These are phyloP conservation scores for Beroe ovata DNA, from an alignment of 37 sponge, comb jelly and placozoan species.

Conservation along the genomic window DNA sequence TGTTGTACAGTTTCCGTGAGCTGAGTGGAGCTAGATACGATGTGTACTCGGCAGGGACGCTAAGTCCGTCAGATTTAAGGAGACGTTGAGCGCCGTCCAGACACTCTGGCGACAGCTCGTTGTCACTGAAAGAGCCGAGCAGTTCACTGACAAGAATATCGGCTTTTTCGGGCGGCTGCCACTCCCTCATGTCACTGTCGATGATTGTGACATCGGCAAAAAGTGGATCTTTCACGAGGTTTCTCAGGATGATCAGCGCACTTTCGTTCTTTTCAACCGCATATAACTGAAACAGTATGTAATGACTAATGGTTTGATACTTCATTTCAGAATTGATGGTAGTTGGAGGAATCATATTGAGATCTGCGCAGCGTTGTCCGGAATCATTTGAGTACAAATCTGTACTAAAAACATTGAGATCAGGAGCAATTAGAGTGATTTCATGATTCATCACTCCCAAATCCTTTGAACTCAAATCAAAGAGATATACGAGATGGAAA, in stretches of 20 bases:
- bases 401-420: too few relatives aligned
- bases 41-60: constrained; percentile 89
- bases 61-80: constrained; percentile 91
- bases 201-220: constrained; percentile 77
- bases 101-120: constrained; percentile 99
- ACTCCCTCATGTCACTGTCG: constrained; percentile 90
- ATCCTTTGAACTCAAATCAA: neutral
- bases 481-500: neutral
- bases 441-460: neutral
- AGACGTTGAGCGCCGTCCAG: constrained; percentile 95
- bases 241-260: constrained; percentile 86
- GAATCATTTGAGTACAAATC: too few relatives aligned
- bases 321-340: too few relatives aligned
- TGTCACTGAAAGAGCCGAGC: constrained; percentile 98
- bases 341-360: too few relatives aligned
- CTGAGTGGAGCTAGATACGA: constrained; percentile 89
- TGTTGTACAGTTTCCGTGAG: constrained; percentile 80
- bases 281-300: constrained; percentile 81
- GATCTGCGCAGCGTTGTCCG: too few relatives aligned
- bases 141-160: constrained; percentile 98
- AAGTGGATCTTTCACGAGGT: constrained; percentile 80
- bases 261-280: constrained; percentile 98
- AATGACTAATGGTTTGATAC: too few relatives aligned
- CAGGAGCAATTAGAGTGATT: neutral
- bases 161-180: constrained; percentile 90